Percentiles rank a stretch among this genome's conserved stretches.
phyloP scores from a whole-genome alignment of 2,113 vertebrate genomes.

The Pipra filicauda region DNA sequence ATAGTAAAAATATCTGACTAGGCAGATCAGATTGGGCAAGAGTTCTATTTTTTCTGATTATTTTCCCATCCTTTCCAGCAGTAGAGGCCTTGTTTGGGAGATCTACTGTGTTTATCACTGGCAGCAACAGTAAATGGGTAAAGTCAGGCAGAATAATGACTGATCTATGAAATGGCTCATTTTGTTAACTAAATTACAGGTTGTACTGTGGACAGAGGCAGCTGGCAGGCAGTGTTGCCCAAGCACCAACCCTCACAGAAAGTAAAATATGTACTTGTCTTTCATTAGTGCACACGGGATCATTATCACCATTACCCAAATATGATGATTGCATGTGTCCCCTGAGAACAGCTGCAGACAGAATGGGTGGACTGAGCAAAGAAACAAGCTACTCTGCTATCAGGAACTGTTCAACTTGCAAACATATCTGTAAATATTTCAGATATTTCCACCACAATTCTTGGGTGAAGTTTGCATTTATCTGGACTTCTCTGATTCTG shows the following conservation, averaged over 20 bases:
- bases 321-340: slow-evolving; percentile 50
- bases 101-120: slow-evolving; percentile 15
- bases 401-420: background rate
- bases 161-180: slow-evolving; percentile 65
- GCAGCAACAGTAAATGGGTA: slow-evolving; percentile 31
- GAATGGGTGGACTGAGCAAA: slow-evolving; percentile 6
- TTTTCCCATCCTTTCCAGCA: background rate
- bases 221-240: slow-evolving; percentile 40
- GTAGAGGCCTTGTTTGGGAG: background rate
- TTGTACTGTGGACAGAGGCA: slow-evolving; percentile 54
- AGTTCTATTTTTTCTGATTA: background rate
- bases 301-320: slow-evolving; percentile 57
- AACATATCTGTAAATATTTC: background rate
- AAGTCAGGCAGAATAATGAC: slow-evolving; percentile 43
- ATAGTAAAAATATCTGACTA: background rate
- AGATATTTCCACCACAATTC: background rate
- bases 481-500: background rate
- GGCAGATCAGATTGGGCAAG: background rate
- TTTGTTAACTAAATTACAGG: slow-evolving; percentile 78
- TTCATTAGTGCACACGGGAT: slow-evolving; percentile 44
- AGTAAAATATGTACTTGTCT: slow-evolving; percentile 52
- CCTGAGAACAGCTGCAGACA: slow-evolving; percentile 38
- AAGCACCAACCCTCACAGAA: slow-evolving; percentile 11
- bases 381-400: background rate
- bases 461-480: background rate